Evolutionary conservation across 1,140 invertebrate genomes (phyloP), one percentile per base, ranked within the genome.

Genomic region (Hyphantria cunea): DNA sequence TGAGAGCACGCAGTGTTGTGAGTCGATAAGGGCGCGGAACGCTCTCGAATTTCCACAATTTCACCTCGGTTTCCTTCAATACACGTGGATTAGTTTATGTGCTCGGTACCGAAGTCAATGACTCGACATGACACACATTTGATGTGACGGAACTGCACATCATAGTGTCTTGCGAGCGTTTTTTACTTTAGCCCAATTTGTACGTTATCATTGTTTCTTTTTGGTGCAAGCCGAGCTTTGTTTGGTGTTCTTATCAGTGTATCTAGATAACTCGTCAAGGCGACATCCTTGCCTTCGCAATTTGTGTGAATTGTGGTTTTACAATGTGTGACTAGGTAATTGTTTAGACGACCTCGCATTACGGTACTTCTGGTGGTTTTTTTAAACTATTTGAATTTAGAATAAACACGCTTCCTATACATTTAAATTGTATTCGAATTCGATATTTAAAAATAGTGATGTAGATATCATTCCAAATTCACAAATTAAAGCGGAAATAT

Each of bases 41-140:
- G 63, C 64, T 59, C 17, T 55, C 61, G 55, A 33, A 37, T 60
- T 59, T 55, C 37, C 62, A 17, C 51, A 8, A 33, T 32, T 60
- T 44, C 25, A 48, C 50, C 14, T 41, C 33, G 54, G 58, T 58
- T 58, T 58, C 67, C 61, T 64, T 64, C 68, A 45, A 61, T 72
- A 72, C 81, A 82, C 83, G 82, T 85, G 83, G 79, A 33, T 51
- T 14, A 42, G 48, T 88, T 86, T 88, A 88, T 83, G 73, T 76
- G 73, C 59, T 56, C 61, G 39, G 66, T 70, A 68, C 39, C 50
- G 70, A 75, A 82, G 84, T 87, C 86, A 82, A 78, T 89, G 86
- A 89, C 86, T 78, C 79, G 69, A 65, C 70, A 60, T 89, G 86
- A 89, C 86, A 89, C 71, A 87, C 82, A 85, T 89, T 89, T 82